These are phyloP conservation scores for Murina feae DNA, from an alignment of 2,113 vertebrate genomes.

Conservation along the genomic window DNA sequence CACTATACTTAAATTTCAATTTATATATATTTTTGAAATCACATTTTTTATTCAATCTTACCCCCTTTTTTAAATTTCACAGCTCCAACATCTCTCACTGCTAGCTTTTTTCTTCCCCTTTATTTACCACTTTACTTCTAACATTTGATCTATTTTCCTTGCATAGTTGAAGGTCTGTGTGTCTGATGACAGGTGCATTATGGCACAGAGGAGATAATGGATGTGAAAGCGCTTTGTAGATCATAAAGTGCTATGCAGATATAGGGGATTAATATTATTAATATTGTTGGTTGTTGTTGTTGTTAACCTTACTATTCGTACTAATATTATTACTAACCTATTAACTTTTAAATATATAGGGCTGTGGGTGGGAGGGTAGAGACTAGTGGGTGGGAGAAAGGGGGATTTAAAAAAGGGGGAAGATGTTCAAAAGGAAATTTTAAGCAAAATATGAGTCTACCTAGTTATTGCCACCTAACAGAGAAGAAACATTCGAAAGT, in stretches of 20 bases:
- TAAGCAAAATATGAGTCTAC: conserved; percentile 61
- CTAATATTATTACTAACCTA: conserved; percentile 75
- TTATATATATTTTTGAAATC: conserved; percentile 67
- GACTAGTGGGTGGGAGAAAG: conserved; percentile 60
- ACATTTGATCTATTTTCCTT: conserved; percentile 75
- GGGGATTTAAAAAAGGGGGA: conserved; percentile 49
- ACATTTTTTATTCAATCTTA: conserved; percentile 69
- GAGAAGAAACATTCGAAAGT: conserved; percentile 59
- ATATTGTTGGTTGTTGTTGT: conserved; percentile 73
- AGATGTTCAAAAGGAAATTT: conserved; percentile 67
- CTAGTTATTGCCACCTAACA: conserved; percentile 46
- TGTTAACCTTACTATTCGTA: conserved; percentile 71
- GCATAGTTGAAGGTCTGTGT: conserved; percentile 78
- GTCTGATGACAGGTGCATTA: conserved; percentile 77
- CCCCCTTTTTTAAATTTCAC: conserved; percentile 60
- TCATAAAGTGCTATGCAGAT: conserved; percentile 72
- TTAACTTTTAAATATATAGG: conserved; percentile 72
- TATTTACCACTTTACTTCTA: conserved; percentile 53
- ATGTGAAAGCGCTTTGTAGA: conserved; percentile 69
- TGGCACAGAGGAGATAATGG: conserved; percentile 71
- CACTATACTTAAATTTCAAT: conserved; percentile 68
- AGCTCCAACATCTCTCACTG: conserved; percentile 42
- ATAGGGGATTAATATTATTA: conserved; percentile 72
- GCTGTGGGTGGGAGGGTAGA: conserved; percentile 72
- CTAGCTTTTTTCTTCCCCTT: conserved; percentile 61